Conservation (phyloP, 2,113 vertebrate genomes). For the Sinocyclocheilus anshuiensis region DNA sequence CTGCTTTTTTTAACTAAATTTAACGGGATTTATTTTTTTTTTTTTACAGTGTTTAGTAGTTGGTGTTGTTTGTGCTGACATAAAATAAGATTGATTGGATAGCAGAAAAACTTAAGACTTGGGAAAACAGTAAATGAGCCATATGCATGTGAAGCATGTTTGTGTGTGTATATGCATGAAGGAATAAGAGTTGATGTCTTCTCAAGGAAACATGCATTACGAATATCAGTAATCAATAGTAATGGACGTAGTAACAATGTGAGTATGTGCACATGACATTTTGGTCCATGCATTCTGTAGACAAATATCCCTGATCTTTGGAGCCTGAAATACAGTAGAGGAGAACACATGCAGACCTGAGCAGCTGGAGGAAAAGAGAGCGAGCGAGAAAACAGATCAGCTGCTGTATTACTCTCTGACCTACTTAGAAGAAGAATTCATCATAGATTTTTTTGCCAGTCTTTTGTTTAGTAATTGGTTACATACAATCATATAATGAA, state of each 20-base stretch:
- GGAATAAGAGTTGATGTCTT: neutral
- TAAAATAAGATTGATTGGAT: neutral
- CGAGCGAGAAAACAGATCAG: slow-evolving; percentile 34
- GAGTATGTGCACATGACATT: neutral
- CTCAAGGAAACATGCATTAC: neutral
- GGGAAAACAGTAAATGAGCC: neutral
- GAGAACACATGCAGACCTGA: slow-evolving; percentile 34
- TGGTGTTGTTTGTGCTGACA: too few relatives aligned
- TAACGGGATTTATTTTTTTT: neutral
- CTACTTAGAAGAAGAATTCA: slow-evolving; percentile 49
- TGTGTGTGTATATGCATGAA: neutral
- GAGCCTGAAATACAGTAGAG: slow-evolving; percentile 37
- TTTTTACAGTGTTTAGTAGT: neutral
- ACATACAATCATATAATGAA: slow-evolving; percentile 13
- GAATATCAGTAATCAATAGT: neutral
- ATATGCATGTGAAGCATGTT: neutral
- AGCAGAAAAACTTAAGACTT: neutral
- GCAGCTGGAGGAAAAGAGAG: slow-evolving; percentile 39
- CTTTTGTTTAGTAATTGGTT: slow-evolving; percentile 27
- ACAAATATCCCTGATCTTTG: slow-evolving; percentile 13
- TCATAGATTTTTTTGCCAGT: neutral
- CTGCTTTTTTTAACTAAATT: neutral
- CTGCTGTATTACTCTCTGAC: slow-evolving; percentile 43
- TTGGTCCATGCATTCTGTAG: neutral
- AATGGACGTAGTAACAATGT: neutral